Conservation (phyloP, 2,113 vertebrate species). For the Chrysemys picta region DNA sequence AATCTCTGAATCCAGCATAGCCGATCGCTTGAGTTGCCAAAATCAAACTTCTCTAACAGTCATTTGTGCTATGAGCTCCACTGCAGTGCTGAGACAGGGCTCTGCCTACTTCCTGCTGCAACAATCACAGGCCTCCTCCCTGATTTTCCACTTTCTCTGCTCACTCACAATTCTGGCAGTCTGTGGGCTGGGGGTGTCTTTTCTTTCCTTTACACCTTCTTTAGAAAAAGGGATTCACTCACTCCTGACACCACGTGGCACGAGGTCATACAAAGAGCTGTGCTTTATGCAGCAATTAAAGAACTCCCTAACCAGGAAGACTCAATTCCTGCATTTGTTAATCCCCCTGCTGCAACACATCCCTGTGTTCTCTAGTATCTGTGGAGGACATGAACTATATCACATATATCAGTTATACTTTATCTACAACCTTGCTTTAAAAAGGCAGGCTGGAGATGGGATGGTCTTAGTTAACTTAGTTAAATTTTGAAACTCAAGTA, state of each 20-base stretch:
- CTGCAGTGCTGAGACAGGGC: too few species aligned
- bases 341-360: not conserved
- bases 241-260: too few species aligned
- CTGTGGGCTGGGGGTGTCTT: too few species aligned
- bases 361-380: not conserved
- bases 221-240: too few species aligned
- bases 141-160: too few species aligned
- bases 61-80: too few species aligned
- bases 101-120: not conserved
- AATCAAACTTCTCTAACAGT: too few species aligned
- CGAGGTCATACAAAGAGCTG: not conserved
- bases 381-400: not conserved
- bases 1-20: too few species aligned
- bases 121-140: not conserved
- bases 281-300: not conserved
- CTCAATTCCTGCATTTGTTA: not conserved
- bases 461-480: not conserved
- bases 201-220: too few species aligned
- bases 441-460: not conserved
- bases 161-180: too few species aligned
- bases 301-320: not conserved
- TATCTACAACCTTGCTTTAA: not conserved
- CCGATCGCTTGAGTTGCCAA: too few species aligned
- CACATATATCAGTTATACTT: not conserved
- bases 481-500: not conserved